phyloP scores from a whole-genome alignment of 2,797 vertebrate species.

The Labeo calbasu region DNA sequence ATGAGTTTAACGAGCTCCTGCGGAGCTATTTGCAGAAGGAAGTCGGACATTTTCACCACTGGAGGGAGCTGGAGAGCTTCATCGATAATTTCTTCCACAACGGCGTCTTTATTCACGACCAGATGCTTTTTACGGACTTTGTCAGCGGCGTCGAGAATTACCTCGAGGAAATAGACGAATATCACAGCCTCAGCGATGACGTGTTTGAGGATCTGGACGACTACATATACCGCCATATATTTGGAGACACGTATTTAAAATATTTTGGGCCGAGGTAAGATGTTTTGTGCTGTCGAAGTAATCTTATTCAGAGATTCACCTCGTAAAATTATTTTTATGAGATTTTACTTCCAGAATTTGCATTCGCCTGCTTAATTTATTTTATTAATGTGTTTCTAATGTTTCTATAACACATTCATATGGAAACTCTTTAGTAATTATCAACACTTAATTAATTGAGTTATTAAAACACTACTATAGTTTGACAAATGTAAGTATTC shows the following conservation, averaged over 20 bases:
- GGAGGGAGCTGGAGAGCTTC: slow-evolving; percentile 90
- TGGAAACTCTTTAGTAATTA: neutral
- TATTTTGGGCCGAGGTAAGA: slow-evolving; percentile 86
- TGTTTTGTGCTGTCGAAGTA: slow-evolving; percentile 43
- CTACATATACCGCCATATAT: slow-evolving; percentile 90
- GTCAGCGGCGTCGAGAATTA: slow-evolving; percentile 90
- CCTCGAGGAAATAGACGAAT: slow-evolving; percentile 87
- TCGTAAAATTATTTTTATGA: too few relatives aligned
- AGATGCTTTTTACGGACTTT: slow-evolving; percentile 96
- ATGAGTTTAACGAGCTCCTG: slow-evolving; percentile 89
- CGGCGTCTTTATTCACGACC: slow-evolving; percentile 92
- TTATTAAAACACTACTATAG: neutral
- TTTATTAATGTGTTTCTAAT: neutral
- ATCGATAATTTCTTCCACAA: slow-evolving; percentile 89
- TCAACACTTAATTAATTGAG: neutral
- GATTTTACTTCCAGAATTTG: too few relatives aligned
- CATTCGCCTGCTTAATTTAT: too few relatives aligned
- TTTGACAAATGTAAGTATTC: neutral
- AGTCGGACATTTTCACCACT: slow-evolving; percentile 89
- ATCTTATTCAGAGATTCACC: neutral
- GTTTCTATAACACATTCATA: neutral
- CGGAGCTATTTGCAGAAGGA: slow-evolving; percentile 89
- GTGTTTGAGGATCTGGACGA: slow-evolving; percentile 89
- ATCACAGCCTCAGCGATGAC: slow-evolving; percentile 77
- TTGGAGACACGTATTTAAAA: slow-evolving; percentile 82